These are phyloP conservation scores for Pterocles burchelli DNA, from an alignment of 2,113 vertebrate genomes.

Conservation along the genomic window DNA sequence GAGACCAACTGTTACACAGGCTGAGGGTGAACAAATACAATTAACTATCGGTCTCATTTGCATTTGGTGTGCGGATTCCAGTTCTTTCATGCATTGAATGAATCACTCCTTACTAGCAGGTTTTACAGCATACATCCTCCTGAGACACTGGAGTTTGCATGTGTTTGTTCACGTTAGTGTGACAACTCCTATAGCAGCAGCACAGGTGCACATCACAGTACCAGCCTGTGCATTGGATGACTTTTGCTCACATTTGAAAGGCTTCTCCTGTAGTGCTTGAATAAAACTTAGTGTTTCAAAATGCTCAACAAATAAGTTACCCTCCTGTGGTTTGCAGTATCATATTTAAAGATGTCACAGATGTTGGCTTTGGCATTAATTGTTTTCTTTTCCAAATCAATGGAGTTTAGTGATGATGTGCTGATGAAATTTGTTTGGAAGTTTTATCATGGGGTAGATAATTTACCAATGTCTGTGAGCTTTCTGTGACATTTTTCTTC, in stretches of 20 bases:
- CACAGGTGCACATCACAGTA: background rate
- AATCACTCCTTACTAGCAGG: background rate
- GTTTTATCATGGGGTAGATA: background rate
- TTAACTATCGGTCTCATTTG: background rate
- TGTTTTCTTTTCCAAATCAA: constrained; percentile 52
- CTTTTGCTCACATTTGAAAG: background rate
- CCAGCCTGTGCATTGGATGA: background rate
- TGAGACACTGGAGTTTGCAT: background rate
- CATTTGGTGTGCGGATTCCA: background rate
- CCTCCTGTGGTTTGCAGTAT: constrained; percentile 2
- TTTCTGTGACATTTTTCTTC: background rate
- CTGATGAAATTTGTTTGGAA: constrained; percentile 18
- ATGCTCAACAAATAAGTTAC: background rate
- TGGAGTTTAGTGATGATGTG: constrained; percentile 18
- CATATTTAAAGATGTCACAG: constrained; percentile 45
- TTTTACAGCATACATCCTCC: background rate
- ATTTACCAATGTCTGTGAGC: background rate
- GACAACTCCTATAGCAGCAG: background rate
- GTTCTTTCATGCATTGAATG: background rate
- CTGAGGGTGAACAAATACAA: background rate
- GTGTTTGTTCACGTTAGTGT: background rate
- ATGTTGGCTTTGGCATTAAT: constrained; percentile 45
- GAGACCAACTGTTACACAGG: background rate
- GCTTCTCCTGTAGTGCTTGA: background rate
- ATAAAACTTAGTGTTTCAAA: constrained; percentile 20